These are phyloP conservation scores for Bugulina stolonifera DNA, from an alignment of 2,888 invertebrate species.

Conservation along the genomic window DNA sequence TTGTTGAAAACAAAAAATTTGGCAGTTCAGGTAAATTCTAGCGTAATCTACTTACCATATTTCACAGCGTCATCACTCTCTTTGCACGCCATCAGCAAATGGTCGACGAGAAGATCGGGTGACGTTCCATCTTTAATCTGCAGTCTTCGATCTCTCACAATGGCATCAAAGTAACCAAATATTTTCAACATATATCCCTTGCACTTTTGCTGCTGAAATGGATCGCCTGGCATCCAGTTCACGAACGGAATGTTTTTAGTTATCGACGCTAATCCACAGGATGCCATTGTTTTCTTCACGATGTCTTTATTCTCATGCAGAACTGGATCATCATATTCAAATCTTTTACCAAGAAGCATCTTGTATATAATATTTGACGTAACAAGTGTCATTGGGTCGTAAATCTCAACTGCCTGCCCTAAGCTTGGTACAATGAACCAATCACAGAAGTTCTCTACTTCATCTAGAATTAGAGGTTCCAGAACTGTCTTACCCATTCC, in stretches of 20 bases:
- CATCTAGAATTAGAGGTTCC: neutral
- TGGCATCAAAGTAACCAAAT: neutral
- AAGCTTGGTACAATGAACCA: neutral
- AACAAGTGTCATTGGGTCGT: neutral
- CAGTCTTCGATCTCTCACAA: neutral
- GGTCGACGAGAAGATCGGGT: neutral
- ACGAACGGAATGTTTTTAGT: constrained; percentile 17
- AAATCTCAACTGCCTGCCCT: neutral
- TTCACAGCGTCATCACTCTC: too few species aligned
- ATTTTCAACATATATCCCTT: neutral
- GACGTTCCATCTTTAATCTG: neutral
- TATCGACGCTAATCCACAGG: neutral
- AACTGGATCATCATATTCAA: neutral
- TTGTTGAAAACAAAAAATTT: too few species aligned
- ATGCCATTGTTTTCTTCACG: neutral
- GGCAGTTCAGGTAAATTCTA: too few species aligned
- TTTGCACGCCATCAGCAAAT: too few species aligned
- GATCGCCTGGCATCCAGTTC: constrained; percentile 4
- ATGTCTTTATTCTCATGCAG: neutral
- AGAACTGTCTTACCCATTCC: constrained; percentile 5
- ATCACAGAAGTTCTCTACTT: neutral
- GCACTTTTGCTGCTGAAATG: neutral
- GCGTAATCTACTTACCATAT: too few species aligned
- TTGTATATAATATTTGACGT: neutral
- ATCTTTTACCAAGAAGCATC: constrained; percentile 4